Evolutionary conservation across 2,888 invertebrate species (phyloP).

Genomic region (Silvanus unidentatus): DNA sequence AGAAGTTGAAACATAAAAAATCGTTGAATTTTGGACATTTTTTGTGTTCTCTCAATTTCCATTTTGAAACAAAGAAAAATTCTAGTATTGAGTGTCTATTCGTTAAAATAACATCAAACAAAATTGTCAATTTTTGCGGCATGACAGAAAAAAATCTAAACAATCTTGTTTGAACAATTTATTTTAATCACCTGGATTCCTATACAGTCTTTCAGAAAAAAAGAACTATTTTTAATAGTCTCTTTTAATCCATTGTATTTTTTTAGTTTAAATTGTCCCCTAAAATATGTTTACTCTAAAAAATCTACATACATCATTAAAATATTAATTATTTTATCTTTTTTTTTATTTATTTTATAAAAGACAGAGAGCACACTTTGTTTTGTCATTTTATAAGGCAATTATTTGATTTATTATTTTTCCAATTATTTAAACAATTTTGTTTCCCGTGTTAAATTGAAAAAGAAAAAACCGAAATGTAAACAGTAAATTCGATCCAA

Average conservation of each 20-base stretch:
- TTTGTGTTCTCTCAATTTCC: too few species aligned
- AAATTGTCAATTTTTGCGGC: constrained; percentile 6
- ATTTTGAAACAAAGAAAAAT: too few species aligned
- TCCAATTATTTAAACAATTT: constrained; percentile 3
- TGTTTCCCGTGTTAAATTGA: too few species aligned
- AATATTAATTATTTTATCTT: too few species aligned
- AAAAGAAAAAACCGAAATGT: too few species aligned
- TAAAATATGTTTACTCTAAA: constrained; percentile 25
- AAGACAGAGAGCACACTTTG: constrained; percentile 35
- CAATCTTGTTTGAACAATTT: constrained; percentile 16
- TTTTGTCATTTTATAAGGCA: constrained; percentile 35
- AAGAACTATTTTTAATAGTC: too few species aligned
- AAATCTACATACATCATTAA: constrained; percentile 17
- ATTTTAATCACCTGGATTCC: constrained; percentile 44
- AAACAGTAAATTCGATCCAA: too few species aligned
- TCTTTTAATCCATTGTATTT: constrained; percentile 13
- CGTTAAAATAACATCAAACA: constrained; percentile 13
- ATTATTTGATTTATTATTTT: constrained; percentile 19
- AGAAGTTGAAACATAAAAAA: constrained; percentile 11
- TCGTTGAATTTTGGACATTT: too few species aligned
- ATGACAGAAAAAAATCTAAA: too few species aligned
- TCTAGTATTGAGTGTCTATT: background rate
- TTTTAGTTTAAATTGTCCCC: constrained; percentile 12
- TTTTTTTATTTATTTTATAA: too few species aligned
- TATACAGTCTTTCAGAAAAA: constrained; percentile 39